Evolutionary conservation across 1,140 invertebrate species (phyloP).

Genomic region (Papilio aristodemus): DNA sequence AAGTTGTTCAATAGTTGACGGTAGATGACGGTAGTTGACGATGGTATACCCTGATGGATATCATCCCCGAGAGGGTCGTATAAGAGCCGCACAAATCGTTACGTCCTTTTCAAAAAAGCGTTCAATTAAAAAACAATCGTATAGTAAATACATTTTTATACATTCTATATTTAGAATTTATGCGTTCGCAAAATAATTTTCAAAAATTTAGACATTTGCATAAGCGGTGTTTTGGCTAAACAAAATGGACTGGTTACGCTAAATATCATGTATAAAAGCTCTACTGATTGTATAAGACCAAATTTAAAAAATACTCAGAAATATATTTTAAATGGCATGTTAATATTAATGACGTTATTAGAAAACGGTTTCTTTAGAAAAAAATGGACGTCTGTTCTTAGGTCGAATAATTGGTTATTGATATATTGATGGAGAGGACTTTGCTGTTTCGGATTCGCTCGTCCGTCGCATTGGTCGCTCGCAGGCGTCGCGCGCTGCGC

Average conservation of each 20-base stretch:
- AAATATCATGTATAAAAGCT: constrained; percentile 79
- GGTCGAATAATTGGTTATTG: constrained; percentile 73
- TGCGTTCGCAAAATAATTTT: constrained; percentile 77
- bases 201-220: constrained; percentile 68
- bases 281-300: constrained; percentile 77
- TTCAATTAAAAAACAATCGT: constrained; percentile 56
- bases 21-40: constrained; percentile 27
- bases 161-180: constrained; percentile 63
- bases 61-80: no score
- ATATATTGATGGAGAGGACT: constrained; percentile 63
- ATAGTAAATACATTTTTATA: constrained; percentile 52
- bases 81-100: constrained; percentile 34
- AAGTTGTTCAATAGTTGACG: constrained; percentile 39
- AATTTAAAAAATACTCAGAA: constrained; percentile 76
- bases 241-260: constrained; percentile 77
- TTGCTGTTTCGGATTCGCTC: constrained; percentile 41
- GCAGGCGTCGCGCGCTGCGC: constrained; percentile 12
- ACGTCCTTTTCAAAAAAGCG: constrained; percentile 64
- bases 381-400: constrained; percentile 79
- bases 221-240: constrained; percentile 77
- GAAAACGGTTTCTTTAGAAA: constrained; percentile 74
- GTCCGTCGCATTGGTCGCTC: constrained; percentile 11
- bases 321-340: constrained; percentile 77
- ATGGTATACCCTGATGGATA: background rate
- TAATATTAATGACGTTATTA: constrained; percentile 72